A percentile compares a stretch with the other conserved stretches of the same genome.
These are phyloP conservation scores for Cardiocondyla obscurior DNA, from an alignment of 1,140 invertebrate species.

Conservation along the genomic window DNA sequence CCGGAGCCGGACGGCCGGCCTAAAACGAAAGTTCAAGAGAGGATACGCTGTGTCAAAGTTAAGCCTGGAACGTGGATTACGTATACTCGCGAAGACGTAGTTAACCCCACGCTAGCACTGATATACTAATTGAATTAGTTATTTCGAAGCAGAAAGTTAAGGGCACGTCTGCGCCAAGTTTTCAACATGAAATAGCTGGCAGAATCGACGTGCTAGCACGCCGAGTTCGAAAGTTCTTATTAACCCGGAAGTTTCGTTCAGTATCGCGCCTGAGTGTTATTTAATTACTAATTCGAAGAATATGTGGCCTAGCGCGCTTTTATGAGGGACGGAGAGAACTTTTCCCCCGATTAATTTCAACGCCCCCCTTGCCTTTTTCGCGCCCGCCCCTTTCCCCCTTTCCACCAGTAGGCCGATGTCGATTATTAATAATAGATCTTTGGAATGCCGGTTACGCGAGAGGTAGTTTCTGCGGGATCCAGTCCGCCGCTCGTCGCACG, in stretches of 20 bases:
- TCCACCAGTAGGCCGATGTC: background rate
- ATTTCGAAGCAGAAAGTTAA: slow-evolving; percentile 73
- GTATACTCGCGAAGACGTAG: slow-evolving; percentile 66
- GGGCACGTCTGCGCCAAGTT: slow-evolving; percentile 70
- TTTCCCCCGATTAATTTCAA: slow-evolving; percentile 24
- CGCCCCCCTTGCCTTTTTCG: too few relatives aligned
- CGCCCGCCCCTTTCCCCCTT: too few relatives aligned
- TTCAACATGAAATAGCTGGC: slow-evolving; percentile 71
- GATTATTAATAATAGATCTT: slow-evolving; percentile 49
- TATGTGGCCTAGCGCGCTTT: slow-evolving; percentile 53
- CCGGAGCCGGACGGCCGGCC: slow-evolving; percentile 16
- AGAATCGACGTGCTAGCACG: slow-evolving; percentile 68
- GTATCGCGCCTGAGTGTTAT: slow-evolving; percentile 67
- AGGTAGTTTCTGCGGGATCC: slow-evolving; percentile 7
- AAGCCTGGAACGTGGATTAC: slow-evolving; percentile 66
- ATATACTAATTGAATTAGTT: slow-evolving; percentile 75
- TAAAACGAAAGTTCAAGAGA: slow-evolving; percentile 40
- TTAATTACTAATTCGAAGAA: slow-evolving; percentile 70
- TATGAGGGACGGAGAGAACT: slow-evolving; percentile 39
- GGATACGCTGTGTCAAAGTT: slow-evolving; percentile 64
- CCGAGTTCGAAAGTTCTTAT: slow-evolving; percentile 64
- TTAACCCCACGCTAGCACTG: slow-evolving; percentile 64
- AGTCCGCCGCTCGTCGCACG: background rate
- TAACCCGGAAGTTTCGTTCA: slow-evolving; percentile 69
- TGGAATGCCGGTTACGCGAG: slow-evolving; percentile 22